Conservation (phyloP, 2,797 vertebrate species). For the Rhynchonycteris naso region DNA sequence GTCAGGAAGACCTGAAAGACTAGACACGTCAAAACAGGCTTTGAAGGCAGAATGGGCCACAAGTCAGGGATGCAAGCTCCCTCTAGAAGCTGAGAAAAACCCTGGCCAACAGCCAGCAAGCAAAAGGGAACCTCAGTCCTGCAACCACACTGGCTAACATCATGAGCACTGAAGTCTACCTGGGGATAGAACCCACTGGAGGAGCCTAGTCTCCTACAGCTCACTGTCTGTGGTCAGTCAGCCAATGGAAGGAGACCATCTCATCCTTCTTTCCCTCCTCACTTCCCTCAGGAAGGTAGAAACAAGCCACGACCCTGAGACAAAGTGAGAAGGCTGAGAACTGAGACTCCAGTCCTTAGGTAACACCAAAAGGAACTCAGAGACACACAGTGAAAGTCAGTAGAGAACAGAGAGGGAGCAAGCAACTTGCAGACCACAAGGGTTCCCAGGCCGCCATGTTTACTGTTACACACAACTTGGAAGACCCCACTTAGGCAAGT, state of each 20-base stretch:
- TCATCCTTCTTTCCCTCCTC: neutral
- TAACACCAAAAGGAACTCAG: neutral
- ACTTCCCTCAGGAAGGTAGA: no score
- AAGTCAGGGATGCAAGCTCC: neutral
- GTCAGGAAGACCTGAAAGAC: neutral
- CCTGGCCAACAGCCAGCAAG: neutral
- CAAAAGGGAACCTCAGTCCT: neutral
- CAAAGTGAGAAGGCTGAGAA: neutral
- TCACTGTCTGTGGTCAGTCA: neutral
- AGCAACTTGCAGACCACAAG: rapidly evolving
- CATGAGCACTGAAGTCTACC: neutral
- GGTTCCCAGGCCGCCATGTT: rapidly evolving
- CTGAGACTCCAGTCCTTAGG: neutral
- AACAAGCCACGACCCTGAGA: neutral
- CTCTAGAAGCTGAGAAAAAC: neutral
- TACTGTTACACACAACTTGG: rapidly evolving
- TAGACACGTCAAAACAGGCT: neutral
- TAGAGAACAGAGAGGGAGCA: neutral
- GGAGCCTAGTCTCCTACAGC: neutral
- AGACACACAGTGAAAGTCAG: neutral
- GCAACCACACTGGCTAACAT: neutral
- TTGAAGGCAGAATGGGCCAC: neutral
- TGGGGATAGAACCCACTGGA: neutral
- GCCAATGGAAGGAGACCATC: neutral
- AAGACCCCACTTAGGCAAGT: no score